Evolutionary conservation across 2,113 vertebrate species (phyloP), one percentile per base, ranked within the genome.

Genomic region (Oncorhynchus mykiss): DNA sequence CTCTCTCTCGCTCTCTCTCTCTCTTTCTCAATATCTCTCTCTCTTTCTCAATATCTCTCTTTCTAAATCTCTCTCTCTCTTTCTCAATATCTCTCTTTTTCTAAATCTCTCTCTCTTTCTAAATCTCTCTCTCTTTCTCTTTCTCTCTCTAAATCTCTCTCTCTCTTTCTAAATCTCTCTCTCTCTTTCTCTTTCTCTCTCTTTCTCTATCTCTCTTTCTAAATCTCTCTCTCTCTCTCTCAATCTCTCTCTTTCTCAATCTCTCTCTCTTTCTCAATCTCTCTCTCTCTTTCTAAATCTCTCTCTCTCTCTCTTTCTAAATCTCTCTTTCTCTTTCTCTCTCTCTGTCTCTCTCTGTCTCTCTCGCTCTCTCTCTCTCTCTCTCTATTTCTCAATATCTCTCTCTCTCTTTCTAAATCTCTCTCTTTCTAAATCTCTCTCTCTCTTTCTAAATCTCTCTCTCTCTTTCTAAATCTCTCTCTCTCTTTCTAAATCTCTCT

Each of bases 381-480:
- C 34, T 39, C 76, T 27, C 16, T 4, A 34, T 89, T 86, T 85
- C 86, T 91, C 85, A 24, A 24, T 81, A 80, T 82, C 75, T 65
- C 78, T 81, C 82, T 78, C 76, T 80, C 73, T 29, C 76, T 87
- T 78, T 82, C 80, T 82, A 83, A 22, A 62, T 54, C 39, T 76
- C 59, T 71, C 39, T 62, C 66, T 29, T 20, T 29, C 71, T 64
- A 67, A 25, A 18, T 31, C 67, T 29, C 62, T 11, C 18, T 25
- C 18, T 45, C 57, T 20, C 29, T 31, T 0, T 31, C 4, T 24
- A 24, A 24, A 24, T 31, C 4, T 31, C 5, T 31, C 4, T 31
- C 29, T 31, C 0, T 31, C 4, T 31, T 1, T 27, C 27, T 24
- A 24, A 24, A 24, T 27, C 27, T 27, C 27, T 27, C 27, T 27